These are phyloP conservation scores for Branchipolynoe longqiensis DNA, from an alignment of 2,888 invertebrate genomes.

Conservation along the genomic window DNA sequence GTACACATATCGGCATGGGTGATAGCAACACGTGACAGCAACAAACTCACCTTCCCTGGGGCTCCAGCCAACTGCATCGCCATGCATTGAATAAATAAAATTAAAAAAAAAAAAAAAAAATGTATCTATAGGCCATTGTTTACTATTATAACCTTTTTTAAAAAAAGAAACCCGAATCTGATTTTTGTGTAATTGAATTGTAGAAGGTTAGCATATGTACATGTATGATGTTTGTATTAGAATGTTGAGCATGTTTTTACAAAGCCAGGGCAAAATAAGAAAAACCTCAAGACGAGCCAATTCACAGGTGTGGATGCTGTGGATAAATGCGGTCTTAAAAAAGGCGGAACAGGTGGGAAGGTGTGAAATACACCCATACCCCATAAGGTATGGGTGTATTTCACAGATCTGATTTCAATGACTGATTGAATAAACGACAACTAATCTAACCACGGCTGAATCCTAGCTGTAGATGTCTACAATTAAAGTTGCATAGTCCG, in stretches of 20 bases:
- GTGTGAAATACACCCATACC: slow-evolving; percentile 1
- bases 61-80: too few relatives aligned
- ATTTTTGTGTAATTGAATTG: slow-evolving; percentile 37
- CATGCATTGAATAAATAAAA: neutral
- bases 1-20: too few relatives aligned
- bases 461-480: too few relatives aligned
- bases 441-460: neutral
- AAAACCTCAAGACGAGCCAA: slow-evolving; percentile 18
- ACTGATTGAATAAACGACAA: slow-evolving; percentile 4
- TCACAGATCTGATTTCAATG: neutral
- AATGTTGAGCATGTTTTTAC: slow-evolving; percentile 51
- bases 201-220: slow-evolving; percentile 41
- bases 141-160: slow-evolving; percentile 7
- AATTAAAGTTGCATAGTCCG: too few relatives aligned
- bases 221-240: slow-evolving; percentile 53
- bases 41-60: too few relatives aligned
- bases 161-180: slow-evolving; percentile 10
- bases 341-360: neutral
- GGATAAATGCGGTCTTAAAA: neutral
- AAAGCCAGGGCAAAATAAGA: too few relatives aligned
- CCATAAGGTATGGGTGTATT: neutral
- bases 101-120: neutral
- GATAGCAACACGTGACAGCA: too few relatives aligned
- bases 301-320: neutral
- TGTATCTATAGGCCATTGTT: slow-evolving; percentile 46